Percentiles rank a stretch among this genome's conserved stretches.
Evolutionary conservation across 2,888 invertebrate genomes (phyloP).

Genomic region (Patella caerulea): DNA sequence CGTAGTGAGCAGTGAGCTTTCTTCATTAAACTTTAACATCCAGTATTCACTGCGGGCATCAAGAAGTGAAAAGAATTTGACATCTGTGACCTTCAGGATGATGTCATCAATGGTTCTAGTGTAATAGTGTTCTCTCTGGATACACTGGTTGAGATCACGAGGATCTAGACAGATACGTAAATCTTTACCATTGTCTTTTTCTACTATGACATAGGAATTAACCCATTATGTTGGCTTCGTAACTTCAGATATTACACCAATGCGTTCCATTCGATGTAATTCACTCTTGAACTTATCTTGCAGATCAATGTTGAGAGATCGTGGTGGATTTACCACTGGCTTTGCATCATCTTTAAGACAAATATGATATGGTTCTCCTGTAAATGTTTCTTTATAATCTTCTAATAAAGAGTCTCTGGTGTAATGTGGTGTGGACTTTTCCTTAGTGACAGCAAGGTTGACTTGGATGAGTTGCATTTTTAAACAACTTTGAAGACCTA

Average conservation of each 20-base stretch:
- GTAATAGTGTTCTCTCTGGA: conserved; percentile 32
- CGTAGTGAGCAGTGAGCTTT: conserved; percentile 34
- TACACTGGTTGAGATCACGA: conserved; percentile 30
- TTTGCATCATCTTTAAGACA: conserved; percentile 9
- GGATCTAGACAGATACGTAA: conserved; percentile 35
- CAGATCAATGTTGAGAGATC: conserved; percentile 19
- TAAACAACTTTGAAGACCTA: background rate
- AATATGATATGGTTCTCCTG: background rate
- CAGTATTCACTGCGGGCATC: conserved; percentile 40
- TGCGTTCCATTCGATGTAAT: conserved; percentile 26
- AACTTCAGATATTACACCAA: conserved; percentile 29
- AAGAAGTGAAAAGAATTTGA: conserved; percentile 34
- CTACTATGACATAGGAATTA: conserved; percentile 18
- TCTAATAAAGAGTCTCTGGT: background rate
- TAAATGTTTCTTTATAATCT: conserved; percentile 1
- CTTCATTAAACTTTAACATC: conserved; percentile 25
- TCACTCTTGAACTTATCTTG: conserved; percentile 22
- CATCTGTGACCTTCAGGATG: conserved; percentile 25
- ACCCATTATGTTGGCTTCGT: conserved; percentile 31
- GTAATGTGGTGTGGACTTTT: background rate
- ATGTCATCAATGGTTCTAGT: conserved; percentile 40
- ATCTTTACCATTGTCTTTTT: conserved; percentile 18
- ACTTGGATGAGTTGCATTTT: background rate
- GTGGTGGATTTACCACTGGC: conserved; percentile 27
- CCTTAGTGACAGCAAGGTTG: background rate